Evolutionary conservation across 2,797 vertebrate genomes (phyloP).

Genomic region (Ctenopoma kingsleyae): DNA sequence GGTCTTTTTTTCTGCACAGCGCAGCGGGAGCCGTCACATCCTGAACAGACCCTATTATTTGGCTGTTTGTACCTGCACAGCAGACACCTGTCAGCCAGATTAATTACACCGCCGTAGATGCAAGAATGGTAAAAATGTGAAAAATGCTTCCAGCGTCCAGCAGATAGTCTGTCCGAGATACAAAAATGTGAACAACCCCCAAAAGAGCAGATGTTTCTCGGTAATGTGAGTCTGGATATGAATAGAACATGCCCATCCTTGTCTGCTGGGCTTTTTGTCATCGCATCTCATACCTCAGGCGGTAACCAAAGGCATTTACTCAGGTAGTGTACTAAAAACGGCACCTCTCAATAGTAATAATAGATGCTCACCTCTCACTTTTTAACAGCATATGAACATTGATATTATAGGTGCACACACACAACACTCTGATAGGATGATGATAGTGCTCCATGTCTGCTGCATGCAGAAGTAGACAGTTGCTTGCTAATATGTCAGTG

Average conservation of each 20-base stretch:
- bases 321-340: neutral
- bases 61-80: slow-evolving; percentile 69
- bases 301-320: neutral
- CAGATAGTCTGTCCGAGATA: slow-evolving; percentile 28
- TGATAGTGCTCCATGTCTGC: too few species aligned
- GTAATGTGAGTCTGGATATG: slow-evolving; percentile 24
- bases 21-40: slow-evolving; percentile 62
- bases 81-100: slow-evolving; percentile 75
- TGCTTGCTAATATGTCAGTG: too few species aligned
- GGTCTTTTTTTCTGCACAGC: slow-evolving; percentile 13
- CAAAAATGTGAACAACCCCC: slow-evolving; percentile 39
- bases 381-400: too few species aligned
- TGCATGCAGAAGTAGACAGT: too few species aligned
- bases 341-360: too few species aligned
- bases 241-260: slow-evolving; percentile 17
- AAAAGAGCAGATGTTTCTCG: slow-evolving; percentile 46
- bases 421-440: too few species aligned
- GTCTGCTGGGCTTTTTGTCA: slow-evolving; percentile 1
- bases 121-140: slow-evolving; percentile 40
- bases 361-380: too few species aligned
- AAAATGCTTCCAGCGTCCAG: slow-evolving; percentile 53
- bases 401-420: too few species aligned
- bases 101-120: slow-evolving; percentile 65
- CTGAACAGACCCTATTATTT: slow-evolving; percentile 69
- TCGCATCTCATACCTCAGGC: slow-evolving; percentile 17